Evolutionary conservation across 2,797 vertebrate species (phyloP), one percentile per base, ranked within the genome.

Genomic region (Petrocephalus sullivani): DNA sequence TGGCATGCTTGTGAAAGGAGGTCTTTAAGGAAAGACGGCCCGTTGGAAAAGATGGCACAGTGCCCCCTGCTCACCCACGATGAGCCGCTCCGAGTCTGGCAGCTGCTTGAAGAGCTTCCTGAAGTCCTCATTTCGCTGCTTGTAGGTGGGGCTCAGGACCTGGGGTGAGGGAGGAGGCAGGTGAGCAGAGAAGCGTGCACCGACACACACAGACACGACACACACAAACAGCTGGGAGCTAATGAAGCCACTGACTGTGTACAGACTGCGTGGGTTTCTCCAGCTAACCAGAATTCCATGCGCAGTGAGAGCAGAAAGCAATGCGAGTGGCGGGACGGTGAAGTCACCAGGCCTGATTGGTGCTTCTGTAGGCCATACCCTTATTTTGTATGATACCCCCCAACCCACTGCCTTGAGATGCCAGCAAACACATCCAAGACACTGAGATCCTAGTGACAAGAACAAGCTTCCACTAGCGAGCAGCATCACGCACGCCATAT

Each of bases 71-170:
- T 97, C 94, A 99, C 98, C 98, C 86, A 99, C 98, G 64, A 99
- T 99, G 95, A 99, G 98, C 85, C 98, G 97, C 95, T 99, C 98
- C 14, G 98, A 97, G 93, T 99, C 98, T 0, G 98, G 98, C 91
- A 99, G 97, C 93, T 99, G 98, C 90, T 99, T 99, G 94, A 99
- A 99, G 93, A 99, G 98, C 93, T 99, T 99, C 94, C 98, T 96
- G 94, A 99, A 99, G 93, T 99, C 98, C 94, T 99, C 98, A 93
- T 99, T 99, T 91, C 98, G 96, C 92, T 99, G 98, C 87, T 99
- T 99, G 92, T 99, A 99, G 0, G 98, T 99, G 0, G 98, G 98
- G 91, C 98, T 99, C 94, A 99, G 94, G 90, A 99, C 98, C 98
- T 99, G 95, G 6, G 58, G 23, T 28, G 51, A 53, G 87, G 14